phyloP scores from a whole-genome alignment of 2,113 vertebrate genomes.

The Boleophthalmus pectinirostris region DNA sequence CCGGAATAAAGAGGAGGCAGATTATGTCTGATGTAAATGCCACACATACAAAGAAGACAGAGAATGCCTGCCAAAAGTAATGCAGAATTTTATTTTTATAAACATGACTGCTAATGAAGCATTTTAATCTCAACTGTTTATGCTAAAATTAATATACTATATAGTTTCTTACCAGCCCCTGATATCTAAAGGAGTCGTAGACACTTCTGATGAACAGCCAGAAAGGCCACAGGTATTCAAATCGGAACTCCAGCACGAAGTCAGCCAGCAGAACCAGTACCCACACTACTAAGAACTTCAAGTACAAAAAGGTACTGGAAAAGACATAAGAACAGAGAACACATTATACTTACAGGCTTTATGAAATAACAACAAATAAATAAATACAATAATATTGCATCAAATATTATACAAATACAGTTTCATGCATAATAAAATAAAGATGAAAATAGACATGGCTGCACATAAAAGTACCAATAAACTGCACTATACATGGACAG shows the following conservation, averaged over 20 bases:
- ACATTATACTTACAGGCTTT: neutral
- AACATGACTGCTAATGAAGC: neutral
- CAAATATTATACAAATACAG: too few relatives aligned
- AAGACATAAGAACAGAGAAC: conserved; percentile 16
- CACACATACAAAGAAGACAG: conserved; percentile 98
- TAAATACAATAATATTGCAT: too few relatives aligned
- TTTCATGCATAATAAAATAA: neutral
- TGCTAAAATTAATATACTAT: neutral
- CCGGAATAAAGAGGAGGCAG: conserved; percentile 96
- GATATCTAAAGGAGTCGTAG: conserved; percentile 98
- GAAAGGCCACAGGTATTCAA: conserved; percentile 99
- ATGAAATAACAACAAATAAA: too few relatives aligned
- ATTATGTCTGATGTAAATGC: conserved; percentile 98
- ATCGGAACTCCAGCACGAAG: conserved; percentile 98
- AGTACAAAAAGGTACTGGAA: conserved; percentile 92
- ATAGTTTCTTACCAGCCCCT: conserved; percentile 87
- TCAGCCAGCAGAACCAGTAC: conserved; percentile 94
- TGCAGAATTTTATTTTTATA: neutral
- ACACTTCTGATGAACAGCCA: conserved; percentile 99
- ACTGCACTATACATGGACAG: neutral
- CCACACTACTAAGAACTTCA: conserved; percentile 99
- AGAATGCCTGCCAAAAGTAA: conserved; percentile 86
- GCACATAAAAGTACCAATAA: neutral
- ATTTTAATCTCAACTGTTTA: neutral
- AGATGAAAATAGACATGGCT: neutral